Evolutionary conservation across 2,888 invertebrate genomes (phyloP), one percentile per base, ranked within the genome.

Genomic region (Sericinus montela): DNA sequence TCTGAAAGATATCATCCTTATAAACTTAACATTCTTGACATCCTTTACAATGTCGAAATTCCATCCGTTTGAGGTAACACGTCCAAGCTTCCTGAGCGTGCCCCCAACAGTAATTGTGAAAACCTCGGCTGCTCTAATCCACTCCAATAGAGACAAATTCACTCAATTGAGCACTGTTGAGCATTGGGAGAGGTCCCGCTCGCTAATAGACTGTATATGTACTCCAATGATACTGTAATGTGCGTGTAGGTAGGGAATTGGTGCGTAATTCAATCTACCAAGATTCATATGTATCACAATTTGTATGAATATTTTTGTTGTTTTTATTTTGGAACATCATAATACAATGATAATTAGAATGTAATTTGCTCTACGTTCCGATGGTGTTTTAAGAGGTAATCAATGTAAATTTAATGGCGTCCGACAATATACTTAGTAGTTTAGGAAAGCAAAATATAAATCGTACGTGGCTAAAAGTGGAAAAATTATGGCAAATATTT

Each of bases 111-210:
- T 63, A 64, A 65, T 63, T 63, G 65, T 64, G 60, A 56, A 62
- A 66, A 63, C 66, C 66, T 65, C 65, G 56, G 44, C 45, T 13
- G 60, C 58, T 73, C 67, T 80, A 83, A 83, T 80, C 83, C 78
- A 65, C 60, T 59, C 72, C 85, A 87, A 86, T 85, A 72, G 77
- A 81, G 65, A 66, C 75, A 73, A 80, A 81, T 81, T 81, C 70
- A 69, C 64, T 78, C 83, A 81, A 86, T 87, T 86, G 84, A 64
- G 57, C 64, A 60, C 76, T 72, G 72, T 65, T 70, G 72, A 57
- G 61, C 54, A 60, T 56, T 65, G 67, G 67, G 62, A 67, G 63
- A 53, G 53, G 55, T 49, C 52, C 53, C 52, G 46, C 34, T 23
- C 11, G 34, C 32, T 78, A 75, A 79, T 79, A 73, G 74, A 72